Evolutionary conservation across 1,140 invertebrate genomes (phyloP), one percentile per base, ranked within the genome.

Genomic region (Agrypnia vestita): DNA sequence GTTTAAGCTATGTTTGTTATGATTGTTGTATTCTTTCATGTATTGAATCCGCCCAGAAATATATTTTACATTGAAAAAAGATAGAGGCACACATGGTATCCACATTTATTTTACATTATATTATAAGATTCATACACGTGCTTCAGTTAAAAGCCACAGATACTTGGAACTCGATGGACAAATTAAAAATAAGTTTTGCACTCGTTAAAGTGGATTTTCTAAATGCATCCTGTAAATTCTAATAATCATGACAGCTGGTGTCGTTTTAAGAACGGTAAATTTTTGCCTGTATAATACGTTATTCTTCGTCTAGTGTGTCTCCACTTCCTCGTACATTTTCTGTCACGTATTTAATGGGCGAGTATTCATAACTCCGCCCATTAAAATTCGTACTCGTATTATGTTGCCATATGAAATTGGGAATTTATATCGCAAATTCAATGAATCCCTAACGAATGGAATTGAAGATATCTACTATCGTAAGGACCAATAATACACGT

Each of bases 361-460:
- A 19, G 55, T 59, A 75, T 75, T 75, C 53, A 56, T 56, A 75
- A 75, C 49, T 64, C 51, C 17, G 49, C 25, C 25, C 64, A 80
- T 80, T 76, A 71, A 67, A 80, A 80, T 80, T 72, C 43, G 55
- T 80, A 76, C 71, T 53, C 43, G 55, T 80, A 76, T 76, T 80
- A 76, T 71, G 73, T 80, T 76, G n/a, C 74, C 64, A 19, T 56
- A 25, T 53, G 43, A 56, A 61, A 72, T 73, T 81, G 17, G 6
- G 55, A 78, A 81, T 81, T 77, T 64, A 75, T 61, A 74, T 78
- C 56, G 51, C 17, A 44, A 69, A 73, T 78, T 71, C 75, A 74
- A 81, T 78, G 80, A 81, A 81, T 74, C 51, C 75, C 75, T 81
- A 78, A 81, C 67, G 76, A 81, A 73, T 78, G 43, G 62, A 75